Evolutionary conservation across 2,888 invertebrate species (phyloP), one percentile per base, ranked within the genome.

Genomic region (Crepidodera aurea): DNA sequence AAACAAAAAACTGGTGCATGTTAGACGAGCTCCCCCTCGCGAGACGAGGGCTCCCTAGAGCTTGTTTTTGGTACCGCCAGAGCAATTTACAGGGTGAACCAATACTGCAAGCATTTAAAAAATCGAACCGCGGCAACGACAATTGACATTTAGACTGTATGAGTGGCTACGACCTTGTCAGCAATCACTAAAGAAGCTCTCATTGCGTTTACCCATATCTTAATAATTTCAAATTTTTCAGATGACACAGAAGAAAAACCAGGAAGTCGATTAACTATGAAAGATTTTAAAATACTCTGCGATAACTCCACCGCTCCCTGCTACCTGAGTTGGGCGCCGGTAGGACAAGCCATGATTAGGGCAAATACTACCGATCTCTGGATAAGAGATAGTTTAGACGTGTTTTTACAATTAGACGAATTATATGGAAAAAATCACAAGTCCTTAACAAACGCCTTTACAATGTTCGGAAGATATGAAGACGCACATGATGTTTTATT

Each of bases 391-490:
- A 87, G 91, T 1, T 83, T 88, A 59, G 87, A 90, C 66, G 86
- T 90, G 0, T 84, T 93, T 34, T 83, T 88, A 10, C 86, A 88
- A 68, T 82, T 92, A 72, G 90, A 92, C 74, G 83, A 85, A 69
- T 78, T 89, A 25, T 92, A 92, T 76, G 92, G 92, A 39, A 86
- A 85, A 74, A 83, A 83, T 37, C 84, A 79, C 69, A 82, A 83
- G 53, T 81, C 82, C 2, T 84, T 85, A 12, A 87, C 85, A 0
- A 84, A 85, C 0, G 84, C 90, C 66, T 90, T 92, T 70, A 86
- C 88, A 0, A 82, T 93, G 80, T 92, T 87, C 67, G 91, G 90
- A 0, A 78, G 84, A 0, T 92, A 86, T 71, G 89, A 91, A 67
- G 86, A 85, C 34, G 78, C 84, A 64, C 80, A 81, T 16, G 83